A percentile compares a stretch with the other conserved stretches of the same genome.
Conservation (phyloP, 2,888 invertebrate species). For the Gnatocerus cornutus region DNA sequence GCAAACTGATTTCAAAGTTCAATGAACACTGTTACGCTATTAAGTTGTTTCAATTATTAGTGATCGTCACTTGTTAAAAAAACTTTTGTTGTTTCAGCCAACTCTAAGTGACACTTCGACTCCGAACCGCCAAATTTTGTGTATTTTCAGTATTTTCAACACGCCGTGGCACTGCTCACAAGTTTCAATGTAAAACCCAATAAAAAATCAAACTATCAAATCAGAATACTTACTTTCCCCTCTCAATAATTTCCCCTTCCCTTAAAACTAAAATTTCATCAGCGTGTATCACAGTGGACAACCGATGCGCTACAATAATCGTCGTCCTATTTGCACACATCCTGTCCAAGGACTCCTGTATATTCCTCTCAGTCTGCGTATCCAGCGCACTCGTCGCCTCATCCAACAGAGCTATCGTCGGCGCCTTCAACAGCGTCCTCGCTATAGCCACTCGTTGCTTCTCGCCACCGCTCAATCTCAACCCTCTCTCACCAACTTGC, state of each 20-base stretch:
- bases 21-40: too few relatives aligned
- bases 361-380: constrained; percentile 94
- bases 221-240: constrained; percentile 51
- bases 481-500: constrained; percentile 94
- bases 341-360: constrained; percentile 84
- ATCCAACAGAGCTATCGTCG: constrained; percentile 91
- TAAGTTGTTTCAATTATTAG: too few relatives aligned
- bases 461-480: constrained; percentile 96
- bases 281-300: constrained; percentile 96
- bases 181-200: too few relatives aligned
- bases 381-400: constrained; percentile 97
- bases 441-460: constrained; percentile 99
- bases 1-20: too few relatives aligned
- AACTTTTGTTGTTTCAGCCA: too few relatives aligned
- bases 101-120: too few relatives aligned
- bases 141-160: too few relatives aligned
- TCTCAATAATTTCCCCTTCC: constrained; percentile 92
- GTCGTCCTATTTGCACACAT: constrained; percentile 93
- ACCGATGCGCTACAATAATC: constrained; percentile 93
- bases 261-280: constrained; percentile 95
- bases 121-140: too few relatives aligned
- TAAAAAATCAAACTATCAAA: too few relatives aligned
- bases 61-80: too few relatives aligned
- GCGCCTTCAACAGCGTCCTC: constrained; percentile 93
- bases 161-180: too few relatives aligned